A percentile compares a stretch with the other conserved stretches of the same genome.
Evolutionary conservation across 2,888 invertebrate species (phyloP).

Genomic region (Euplexia lucipara): DNA sequence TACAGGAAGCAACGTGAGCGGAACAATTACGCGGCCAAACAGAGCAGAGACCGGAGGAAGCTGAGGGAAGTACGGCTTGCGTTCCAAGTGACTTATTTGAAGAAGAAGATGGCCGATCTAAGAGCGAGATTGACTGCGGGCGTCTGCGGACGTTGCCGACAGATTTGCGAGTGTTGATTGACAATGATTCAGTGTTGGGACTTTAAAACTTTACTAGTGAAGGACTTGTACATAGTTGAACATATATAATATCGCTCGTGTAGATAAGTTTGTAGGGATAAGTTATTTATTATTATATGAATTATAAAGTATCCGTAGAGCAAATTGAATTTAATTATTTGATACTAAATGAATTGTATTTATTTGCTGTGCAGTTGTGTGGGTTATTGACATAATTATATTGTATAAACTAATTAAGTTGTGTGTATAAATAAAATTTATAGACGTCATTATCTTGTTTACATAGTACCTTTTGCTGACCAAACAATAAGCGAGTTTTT

Average conservation of each 20-base stretch:
- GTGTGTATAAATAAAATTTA: constrained; percentile 37
- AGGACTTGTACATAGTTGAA: constrained; percentile 23
- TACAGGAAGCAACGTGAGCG: constrained; percentile 97
- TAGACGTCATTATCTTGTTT: not conserved
- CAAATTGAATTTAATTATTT: constrained; percentile 8
- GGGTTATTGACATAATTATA: too few relatives aligned
- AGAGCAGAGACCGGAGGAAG: constrained; percentile 96
- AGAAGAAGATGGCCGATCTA: constrained; percentile 96
- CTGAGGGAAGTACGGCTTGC: constrained; percentile 98
- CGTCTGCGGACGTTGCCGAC: constrained; percentile 71
- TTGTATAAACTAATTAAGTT: constrained; percentile 18
- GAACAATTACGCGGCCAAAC: constrained; percentile 98
- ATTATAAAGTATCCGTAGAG: not conserved
- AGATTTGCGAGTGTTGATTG: constrained; percentile 66
- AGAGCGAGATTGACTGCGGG: constrained; percentile 92
- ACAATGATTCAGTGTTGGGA: constrained; percentile 27
- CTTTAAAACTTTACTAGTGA: not conserved
- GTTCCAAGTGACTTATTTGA: constrained; percentile 96
- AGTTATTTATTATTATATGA: constrained; percentile 4
- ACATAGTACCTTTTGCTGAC: too few relatives aligned
- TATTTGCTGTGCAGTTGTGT: constrained; percentile 58
- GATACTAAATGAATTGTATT: constrained; percentile 12
- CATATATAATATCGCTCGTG: constrained; percentile 14
- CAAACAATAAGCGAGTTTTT: not conserved
- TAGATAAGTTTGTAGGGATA: not conserved